Percentiles rank a stretch among this genome's conserved stretches.
These are phyloP conservation scores for Trichosurus vulpecula DNA, from an alignment of 2,797 vertebrate genomes.

Conservation along the genomic window DNA sequence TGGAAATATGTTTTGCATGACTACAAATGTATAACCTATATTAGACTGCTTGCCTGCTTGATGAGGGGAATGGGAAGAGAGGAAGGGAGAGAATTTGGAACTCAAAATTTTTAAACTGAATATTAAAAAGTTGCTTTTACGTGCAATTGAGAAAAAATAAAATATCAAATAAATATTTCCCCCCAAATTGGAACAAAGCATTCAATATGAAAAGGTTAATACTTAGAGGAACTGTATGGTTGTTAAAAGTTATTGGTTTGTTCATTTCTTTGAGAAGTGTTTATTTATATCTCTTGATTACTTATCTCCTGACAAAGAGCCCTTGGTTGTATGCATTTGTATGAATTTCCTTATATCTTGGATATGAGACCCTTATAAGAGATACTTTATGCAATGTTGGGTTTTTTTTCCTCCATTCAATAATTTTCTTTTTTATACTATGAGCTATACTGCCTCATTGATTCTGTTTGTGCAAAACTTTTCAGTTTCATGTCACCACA, in stretches of 20 bases:
- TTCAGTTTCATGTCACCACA: not conserved
- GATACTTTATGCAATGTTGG: not conserved
- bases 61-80: not conserved
- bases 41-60: not conserved
- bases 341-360: not conserved
- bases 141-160: not conserved
- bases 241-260: not conserved
- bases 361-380: not conserved
- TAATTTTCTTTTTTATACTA: not conserved
- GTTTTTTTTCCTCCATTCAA: not conserved
- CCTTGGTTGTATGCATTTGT: not conserved
- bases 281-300: not conserved
- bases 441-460: not conserved
- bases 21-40: not conserved
- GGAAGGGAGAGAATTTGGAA: not conserved
- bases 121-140: not conserved
- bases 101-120: not conserved
- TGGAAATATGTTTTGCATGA: not conserved
- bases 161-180: not conserved
- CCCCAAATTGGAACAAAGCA: too few relatives aligned
- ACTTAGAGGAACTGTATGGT: not conserved
- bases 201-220: not conserved
- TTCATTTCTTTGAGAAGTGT: not conserved
- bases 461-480: not conserved
- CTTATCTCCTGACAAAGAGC: not conserved